Evolutionary conservation across 2,888 invertebrate genomes (phyloP).

Genomic region (Drosophila cognata): DNA sequence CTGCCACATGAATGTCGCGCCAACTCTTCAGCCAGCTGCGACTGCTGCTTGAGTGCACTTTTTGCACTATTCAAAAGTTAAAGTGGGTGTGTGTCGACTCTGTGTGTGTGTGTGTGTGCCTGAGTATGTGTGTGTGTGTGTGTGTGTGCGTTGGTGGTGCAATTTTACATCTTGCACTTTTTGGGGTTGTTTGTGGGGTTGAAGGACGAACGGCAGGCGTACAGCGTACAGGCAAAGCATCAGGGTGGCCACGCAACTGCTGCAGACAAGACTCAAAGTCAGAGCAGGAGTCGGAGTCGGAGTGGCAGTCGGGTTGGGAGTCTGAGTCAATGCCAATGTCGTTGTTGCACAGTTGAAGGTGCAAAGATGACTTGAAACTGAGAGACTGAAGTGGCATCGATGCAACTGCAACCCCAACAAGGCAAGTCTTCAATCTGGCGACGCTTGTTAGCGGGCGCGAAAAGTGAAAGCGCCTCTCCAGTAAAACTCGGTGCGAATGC

Average conservation of each 20-base stretch:
- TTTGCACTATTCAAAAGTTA: slow-evolving; percentile 77
- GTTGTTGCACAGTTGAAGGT: slow-evolving; percentile 40
- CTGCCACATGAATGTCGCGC: slow-evolving; percentile 36
- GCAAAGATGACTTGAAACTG: slow-evolving; percentile 45
- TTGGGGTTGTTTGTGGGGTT: slow-evolving; percentile 51
- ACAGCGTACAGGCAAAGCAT: slow-evolving; percentile 7
- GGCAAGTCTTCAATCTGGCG: slow-evolving; percentile 13
- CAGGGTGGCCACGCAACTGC: slow-evolving; percentile 46
- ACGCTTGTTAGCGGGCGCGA: slow-evolving; percentile 37
- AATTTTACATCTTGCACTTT: slow-evolving; percentile 43
- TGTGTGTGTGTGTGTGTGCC: slow-evolving; percentile 8
- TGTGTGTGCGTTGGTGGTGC: slow-evolving; percentile 51
- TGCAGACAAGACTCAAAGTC: slow-evolving; percentile 22
- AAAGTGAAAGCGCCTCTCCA: slow-evolving; percentile 55
- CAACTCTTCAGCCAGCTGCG: slow-evolving; percentile 9
- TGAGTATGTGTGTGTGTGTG: slow-evolving; percentile 9
- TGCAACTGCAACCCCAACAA: slow-evolving; percentile 40
- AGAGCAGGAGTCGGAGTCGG: not conserved
- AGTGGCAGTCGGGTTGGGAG: not conserved
- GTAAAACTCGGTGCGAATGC: slow-evolving; percentile 9
- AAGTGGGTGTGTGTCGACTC: slow-evolving; percentile 34
- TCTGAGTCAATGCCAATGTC: slow-evolving; percentile 37
- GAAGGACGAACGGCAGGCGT: slow-evolving; percentile 66
- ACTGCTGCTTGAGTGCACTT: slow-evolving; percentile 76
- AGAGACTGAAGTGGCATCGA: slow-evolving; percentile 13